phyloP scores from a whole-genome alignment of 2,888 invertebrate species.

The Horisme vitalbata region DNA sequence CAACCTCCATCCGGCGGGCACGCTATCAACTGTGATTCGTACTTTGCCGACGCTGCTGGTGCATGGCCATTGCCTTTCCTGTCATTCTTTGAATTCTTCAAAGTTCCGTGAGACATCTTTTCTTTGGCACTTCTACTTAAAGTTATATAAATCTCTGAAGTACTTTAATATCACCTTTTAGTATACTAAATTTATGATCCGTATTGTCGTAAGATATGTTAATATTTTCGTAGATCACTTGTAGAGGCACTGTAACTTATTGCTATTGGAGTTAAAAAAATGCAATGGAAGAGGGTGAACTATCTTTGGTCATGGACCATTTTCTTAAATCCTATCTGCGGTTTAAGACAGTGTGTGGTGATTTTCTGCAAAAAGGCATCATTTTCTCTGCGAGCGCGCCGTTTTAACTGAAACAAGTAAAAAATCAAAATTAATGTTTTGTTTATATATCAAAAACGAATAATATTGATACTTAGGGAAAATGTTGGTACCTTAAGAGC shows the following conservation, averaged over 20 bases:
- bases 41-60: constrained; percentile 51
- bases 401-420: constrained; percentile 55
- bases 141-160: constrained; percentile 27
- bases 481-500: too few relatives aligned
- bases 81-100: constrained; percentile 46
- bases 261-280: constrained; percentile 32
- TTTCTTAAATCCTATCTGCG: constrained; percentile 56
- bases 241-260: constrained; percentile 38
- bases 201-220: constrained; percentile 60
- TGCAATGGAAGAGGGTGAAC: constrained; percentile 43
- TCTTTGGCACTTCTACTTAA: constrained; percentile 42
- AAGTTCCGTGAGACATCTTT: constrained; percentile 69
- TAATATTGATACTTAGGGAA: too few relatives aligned
- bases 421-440: constrained; percentile 1
- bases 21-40: constrained; percentile 65
- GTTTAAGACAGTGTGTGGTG: constrained; percentile 49
- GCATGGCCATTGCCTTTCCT: constrained; percentile 58
- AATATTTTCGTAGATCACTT: constrained; percentile 35
- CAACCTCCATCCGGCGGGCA: constrained; percentile 96
- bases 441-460: too few relatives aligned
- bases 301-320: constrained; percentile 65
- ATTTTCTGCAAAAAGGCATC: constrained; percentile 43
- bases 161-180: constrained; percentile 35
- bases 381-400: constrained; percentile 43
- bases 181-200: constrained; percentile 27